Conservation (phyloP, 2,888 invertebrate species). For the Stenoptilia bipunctidactyla region DNA sequence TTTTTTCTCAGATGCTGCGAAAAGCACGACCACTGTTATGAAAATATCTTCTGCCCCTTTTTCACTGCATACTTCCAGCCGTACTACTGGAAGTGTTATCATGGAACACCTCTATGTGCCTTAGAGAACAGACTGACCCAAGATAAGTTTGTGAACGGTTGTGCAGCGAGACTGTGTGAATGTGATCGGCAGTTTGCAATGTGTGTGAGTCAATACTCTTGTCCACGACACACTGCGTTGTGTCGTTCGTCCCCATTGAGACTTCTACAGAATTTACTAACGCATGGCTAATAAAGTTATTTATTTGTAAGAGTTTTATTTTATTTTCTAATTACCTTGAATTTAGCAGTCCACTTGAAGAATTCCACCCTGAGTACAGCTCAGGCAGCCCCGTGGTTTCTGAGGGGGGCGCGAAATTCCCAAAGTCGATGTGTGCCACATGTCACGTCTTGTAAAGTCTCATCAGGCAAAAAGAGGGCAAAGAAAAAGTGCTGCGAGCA, state of each 20-base stretch:
- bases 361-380: no score
- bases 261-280: slow-evolving; percentile 78
- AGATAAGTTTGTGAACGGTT: slow-evolving; percentile 62
- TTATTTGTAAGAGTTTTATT: no score
- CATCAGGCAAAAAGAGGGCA: no score
- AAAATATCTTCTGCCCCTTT: slow-evolving; percentile 81
- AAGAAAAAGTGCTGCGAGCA: no score
- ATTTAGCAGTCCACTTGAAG: no score
- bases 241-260: slow-evolving; percentile 82
- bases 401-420: no score
- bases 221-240: slow-evolving; percentile 78
- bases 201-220: slow-evolving; percentile 81
- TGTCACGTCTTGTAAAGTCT: no score
- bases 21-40: slow-evolving; percentile 89
- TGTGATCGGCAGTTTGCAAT: slow-evolving; percentile 85
- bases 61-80: slow-evolving; percentile 88
- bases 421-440: no score
- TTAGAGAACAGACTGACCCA: slow-evolving; percentile 48
- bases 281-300: no score
- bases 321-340: no score
- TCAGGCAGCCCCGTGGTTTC: no score
- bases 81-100: slow-evolving; percentile 89
- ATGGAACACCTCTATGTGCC: slow-evolving; percentile 83
- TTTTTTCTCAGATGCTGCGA: slow-evolving; percentile 78
- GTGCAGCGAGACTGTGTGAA: slow-evolving; percentile 85